Percentiles rank a stretch among this genome's conserved stretches.
phyloP scores from a whole-genome alignment of 2,113 vertebrate genomes.

The Hypanus sabinus region DNA sequence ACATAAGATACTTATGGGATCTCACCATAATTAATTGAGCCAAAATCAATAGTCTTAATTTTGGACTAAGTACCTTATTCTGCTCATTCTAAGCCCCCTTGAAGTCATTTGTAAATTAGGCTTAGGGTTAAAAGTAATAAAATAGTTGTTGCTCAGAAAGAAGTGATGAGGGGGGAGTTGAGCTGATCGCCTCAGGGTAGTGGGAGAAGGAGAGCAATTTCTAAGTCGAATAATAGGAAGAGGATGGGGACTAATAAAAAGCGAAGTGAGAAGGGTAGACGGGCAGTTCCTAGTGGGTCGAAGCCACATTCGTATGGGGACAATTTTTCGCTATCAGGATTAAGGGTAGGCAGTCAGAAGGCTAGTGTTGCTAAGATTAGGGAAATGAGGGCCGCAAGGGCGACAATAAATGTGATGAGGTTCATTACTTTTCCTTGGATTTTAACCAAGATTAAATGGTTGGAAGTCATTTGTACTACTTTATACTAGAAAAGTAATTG shows the following conservation, averaged over 20 bases:
- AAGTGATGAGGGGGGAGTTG: fast-evolving
- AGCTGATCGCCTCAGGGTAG: neutral
- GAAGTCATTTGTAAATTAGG: conserved; percentile 43
- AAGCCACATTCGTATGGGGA: conserved; percentile 41
- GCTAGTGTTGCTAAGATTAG: fast-evolving
- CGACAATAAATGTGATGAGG: neutral
- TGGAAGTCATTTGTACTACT: conserved; percentile 46
- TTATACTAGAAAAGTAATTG: conserved; percentile 42
- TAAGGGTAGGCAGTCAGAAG: conserved; percentile 39
- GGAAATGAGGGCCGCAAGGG: fast-evolving
- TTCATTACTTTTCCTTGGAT: conserved; percentile 45
- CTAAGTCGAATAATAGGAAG: conserved; percentile 42
- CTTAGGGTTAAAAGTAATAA: neutral
- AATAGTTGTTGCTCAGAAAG: fast-evolving
- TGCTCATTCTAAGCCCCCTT: conserved; percentile 45
- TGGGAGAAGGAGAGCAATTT: conserved; percentile 25
- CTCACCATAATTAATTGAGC: conserved; percentile 39
- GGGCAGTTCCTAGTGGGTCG: conserved; percentile 40
- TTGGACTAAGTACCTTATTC: conserved; percentile 43
- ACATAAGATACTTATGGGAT: neutral
- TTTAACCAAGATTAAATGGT: conserved; percentile 44
- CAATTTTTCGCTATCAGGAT: conserved; percentile 40
- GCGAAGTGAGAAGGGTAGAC: conserved; percentile 42
- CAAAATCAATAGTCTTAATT: conserved; percentile 39
- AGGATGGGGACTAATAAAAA: conserved; percentile 43